Conservation (phyloP, 2,888 invertebrate species). For the Malachius bipustulatus region DNA sequence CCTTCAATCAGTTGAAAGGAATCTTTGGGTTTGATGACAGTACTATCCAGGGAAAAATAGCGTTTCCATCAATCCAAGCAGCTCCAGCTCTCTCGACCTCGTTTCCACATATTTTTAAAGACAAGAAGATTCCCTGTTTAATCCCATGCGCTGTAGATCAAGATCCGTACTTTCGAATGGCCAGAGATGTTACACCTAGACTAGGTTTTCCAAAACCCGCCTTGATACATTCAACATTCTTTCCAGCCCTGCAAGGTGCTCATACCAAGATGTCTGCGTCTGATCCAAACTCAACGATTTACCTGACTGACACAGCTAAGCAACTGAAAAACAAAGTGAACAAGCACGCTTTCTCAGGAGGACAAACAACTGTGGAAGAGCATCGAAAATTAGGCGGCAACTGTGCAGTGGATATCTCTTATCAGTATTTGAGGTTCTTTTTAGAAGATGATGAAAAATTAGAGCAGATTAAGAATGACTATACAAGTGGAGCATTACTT, state of each 20-base stretch:
- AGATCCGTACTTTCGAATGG: constrained; percentile 99
- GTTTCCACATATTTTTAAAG: constrained; percentile 83
- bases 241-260: constrained; percentile 78
- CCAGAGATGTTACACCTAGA: constrained; percentile 92
- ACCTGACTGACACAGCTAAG: constrained; percentile 87
- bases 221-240: constrained; percentile 59
- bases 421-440: constrained; percentile 90
- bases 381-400: constrained; percentile 86
- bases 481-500: constrained; percentile 76
- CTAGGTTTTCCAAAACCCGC: constrained; percentile 79
- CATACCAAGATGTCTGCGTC: constrained; percentile 98
- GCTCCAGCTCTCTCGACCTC: constrained; percentile 84
- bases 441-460: constrained; percentile 83
- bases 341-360: constrained; percentile 97
- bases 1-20: constrained; percentile 94
- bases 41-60: constrained; percentile 92
- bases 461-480: constrained; percentile 56
- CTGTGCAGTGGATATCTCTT: constrained; percentile 91
- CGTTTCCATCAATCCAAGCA: constrained; percentile 93
- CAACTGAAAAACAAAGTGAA: constrained; percentile 94
- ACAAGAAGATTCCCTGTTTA: constrained; percentile 65
- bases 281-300: constrained; percentile 86
- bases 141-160: constrained; percentile 99
- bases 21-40: constrained; percentile 98
- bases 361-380: constrained; percentile 85